A percentile compares a stretch with the other conserved stretches of the same genome.
phyloP scores from a whole-genome alignment of 2,113 vertebrate genomes.

The Pristiophorus japonicus region DNA sequence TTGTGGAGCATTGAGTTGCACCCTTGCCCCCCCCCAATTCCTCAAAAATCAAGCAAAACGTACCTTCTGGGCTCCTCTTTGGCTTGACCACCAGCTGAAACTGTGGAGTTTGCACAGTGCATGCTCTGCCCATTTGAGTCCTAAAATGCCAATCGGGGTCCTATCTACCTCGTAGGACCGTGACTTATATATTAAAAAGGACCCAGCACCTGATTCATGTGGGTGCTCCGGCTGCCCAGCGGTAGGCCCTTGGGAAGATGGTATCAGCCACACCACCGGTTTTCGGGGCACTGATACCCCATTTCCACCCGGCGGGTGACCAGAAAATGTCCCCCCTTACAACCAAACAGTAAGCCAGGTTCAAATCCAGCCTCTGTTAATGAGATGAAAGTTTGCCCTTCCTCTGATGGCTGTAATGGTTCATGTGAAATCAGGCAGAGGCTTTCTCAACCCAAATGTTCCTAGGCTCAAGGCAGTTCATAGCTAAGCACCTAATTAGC shows the following conservation, averaged over 20 bases:
- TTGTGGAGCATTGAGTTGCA: no score
- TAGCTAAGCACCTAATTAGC: not conserved
- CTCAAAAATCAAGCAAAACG: not conserved
- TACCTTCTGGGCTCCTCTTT: not conserved
- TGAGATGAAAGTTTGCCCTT: not conserved
- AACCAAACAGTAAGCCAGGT: not conserved
- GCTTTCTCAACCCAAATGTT: not conserved
- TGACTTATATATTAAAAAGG: not conserved
- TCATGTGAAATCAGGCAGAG: not conserved
- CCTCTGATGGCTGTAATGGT: not conserved
- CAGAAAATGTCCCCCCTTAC: not conserved
- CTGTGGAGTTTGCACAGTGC: not conserved
- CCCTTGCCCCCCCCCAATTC: not conserved
- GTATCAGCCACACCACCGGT: not conserved
- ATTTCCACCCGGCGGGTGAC: not conserved
- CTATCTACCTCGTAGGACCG: not conserved
- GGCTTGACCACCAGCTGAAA: no score
- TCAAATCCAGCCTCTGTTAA: not conserved
- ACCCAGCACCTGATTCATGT: not conserved
- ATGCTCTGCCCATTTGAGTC: not conserved
- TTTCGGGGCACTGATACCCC: not conserved
- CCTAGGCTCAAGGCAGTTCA: not conserved
- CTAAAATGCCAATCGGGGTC: not conserved
- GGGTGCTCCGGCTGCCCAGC: no score
- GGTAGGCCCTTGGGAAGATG: not conserved